Conservation (phyloP, 2,113 vertebrate genomes). For the Chaetura pelagica region DNA sequence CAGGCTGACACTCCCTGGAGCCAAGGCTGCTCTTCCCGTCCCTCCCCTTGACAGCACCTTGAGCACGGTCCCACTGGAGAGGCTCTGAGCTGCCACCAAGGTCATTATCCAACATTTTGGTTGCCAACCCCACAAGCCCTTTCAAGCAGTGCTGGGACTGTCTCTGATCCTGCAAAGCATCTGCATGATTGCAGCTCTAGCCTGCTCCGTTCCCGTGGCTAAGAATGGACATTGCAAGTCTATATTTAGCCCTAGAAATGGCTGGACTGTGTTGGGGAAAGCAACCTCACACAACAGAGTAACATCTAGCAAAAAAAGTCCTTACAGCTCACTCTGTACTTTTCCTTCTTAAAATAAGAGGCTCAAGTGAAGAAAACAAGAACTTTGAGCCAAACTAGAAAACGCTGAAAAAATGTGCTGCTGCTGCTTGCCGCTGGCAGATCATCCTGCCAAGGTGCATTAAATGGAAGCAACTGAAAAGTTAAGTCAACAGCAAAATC, state of each 20-base stretch:
- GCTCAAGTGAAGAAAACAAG: not conserved
- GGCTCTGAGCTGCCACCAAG: not conserved
- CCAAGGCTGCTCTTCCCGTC: not conserved
- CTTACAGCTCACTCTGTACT: not conserved
- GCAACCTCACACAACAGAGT: not conserved
- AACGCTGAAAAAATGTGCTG: not conserved
- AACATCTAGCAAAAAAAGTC: not conserved
- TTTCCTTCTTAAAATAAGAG: not conserved
- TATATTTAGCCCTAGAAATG: not conserved
- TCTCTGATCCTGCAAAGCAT: not conserved
- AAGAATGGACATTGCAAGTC: not conserved
- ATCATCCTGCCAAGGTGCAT: not conserved
- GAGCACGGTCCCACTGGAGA: fast-evolving
- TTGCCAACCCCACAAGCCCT: not conserved
- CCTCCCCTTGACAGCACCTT: not conserved
- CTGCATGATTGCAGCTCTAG: not conserved
- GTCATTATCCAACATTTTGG: not conserved
- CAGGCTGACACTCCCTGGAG: not conserved
- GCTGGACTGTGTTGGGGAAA: not conserved
- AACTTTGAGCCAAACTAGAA: not conserved
- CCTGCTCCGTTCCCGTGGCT: not conserved
- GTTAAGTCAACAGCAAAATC: constrained; percentile 29
- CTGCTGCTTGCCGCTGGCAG: not conserved
- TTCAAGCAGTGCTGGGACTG: not conserved
- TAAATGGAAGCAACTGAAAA: not conserved